Conservation (phyloP, 2,113 vertebrate genomes). For the Lipophrys pholis region DNA sequence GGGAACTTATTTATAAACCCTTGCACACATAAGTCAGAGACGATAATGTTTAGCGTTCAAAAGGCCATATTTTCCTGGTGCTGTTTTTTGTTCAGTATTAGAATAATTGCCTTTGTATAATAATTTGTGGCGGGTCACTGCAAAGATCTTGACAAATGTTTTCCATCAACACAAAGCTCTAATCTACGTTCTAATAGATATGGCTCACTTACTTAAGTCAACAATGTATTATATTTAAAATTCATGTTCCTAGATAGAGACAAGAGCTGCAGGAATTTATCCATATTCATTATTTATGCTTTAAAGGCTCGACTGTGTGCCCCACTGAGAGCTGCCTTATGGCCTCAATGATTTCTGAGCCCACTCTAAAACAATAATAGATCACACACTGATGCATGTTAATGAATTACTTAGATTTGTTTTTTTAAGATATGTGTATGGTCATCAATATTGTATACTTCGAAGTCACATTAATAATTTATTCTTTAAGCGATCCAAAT, state of each 20-base stretch:
- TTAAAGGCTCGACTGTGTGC: slow-evolving; percentile 33
- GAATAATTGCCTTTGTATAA: slow-evolving; percentile 4
- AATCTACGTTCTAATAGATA: slow-evolving; percentile 27
- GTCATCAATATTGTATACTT: slow-evolving; percentile 14
- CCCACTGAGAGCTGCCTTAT: slow-evolving; percentile 37
- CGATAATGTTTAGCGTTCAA: not conserved
- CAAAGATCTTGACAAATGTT: slow-evolving; percentile 28
- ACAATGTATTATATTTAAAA: slow-evolving; percentile 42
- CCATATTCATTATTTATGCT: slow-evolving; percentile 54
- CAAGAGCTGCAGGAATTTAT: slow-evolving; percentile 34
- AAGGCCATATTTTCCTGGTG: not conserved
- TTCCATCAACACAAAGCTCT: slow-evolving; percentile 15
- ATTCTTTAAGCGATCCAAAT: too few species aligned
- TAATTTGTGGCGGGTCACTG: slow-evolving; percentile 25
- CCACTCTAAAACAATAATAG: slow-evolving; percentile 25
- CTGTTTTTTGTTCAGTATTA: not conserved
- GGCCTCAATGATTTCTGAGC: slow-evolving; percentile 44
- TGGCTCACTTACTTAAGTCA: slow-evolving; percentile 40
- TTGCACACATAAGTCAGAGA: slow-evolving; percentile 27
- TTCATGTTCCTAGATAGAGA: slow-evolving; percentile 38
- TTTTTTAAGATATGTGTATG: slow-evolving; percentile 34
- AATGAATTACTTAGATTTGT: slow-evolving; percentile 50
- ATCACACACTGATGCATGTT: slow-evolving; percentile 37
- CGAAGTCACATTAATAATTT: slow-evolving; percentile 16
- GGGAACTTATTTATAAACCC: slow-evolving; percentile 59